A percentile compares a stretch with the other conserved stretches of the same genome.
Conservation (phyloP, 2,888 invertebrate genomes). For the Abscondita cerata region DNA sequence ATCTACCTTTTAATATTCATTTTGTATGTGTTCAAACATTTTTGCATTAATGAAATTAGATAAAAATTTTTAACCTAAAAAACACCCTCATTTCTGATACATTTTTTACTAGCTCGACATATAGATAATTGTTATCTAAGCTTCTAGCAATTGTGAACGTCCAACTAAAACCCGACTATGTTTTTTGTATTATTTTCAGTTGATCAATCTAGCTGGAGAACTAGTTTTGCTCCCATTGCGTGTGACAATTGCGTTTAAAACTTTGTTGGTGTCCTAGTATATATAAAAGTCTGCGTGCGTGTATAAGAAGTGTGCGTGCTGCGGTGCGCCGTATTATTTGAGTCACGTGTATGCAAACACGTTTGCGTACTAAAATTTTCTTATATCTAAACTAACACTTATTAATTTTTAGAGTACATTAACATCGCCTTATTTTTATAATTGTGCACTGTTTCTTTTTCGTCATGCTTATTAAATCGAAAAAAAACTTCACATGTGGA, state of each 20-base stretch:
- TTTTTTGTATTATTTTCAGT: slow-evolving; percentile 16
- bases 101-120: slow-evolving; percentile 17
- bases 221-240: slow-evolving; percentile 35
- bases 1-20: too few relatives aligned
- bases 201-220: slow-evolving; percentile 29
- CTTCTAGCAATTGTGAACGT: slow-evolving; percentile 25
- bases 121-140: slow-evolving; percentile 38
- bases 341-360: slow-evolving; percentile 35
- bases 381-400: slow-evolving; percentile 29
- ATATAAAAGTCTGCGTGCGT: slow-evolving; percentile 39
- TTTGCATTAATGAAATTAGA: not conserved
- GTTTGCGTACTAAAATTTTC: slow-evolving; percentile 33
- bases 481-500: not conserved
- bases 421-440: slow-evolving; percentile 13
- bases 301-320: slow-evolving; percentile 38
- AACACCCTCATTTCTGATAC: slow-evolving; percentile 2
- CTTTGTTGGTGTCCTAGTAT: slow-evolving; percentile 41
- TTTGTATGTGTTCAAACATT: too few relatives aligned
- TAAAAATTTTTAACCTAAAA: slow-evolving; percentile 12
- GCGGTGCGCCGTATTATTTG: slow-evolving; percentile 26
- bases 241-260: slow-evolving; percentile 42
- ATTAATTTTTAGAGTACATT: slow-evolving; percentile 21
- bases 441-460: slow-evolving; percentile 5
- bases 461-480: slow-evolving; percentile 4
- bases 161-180: slow-evolving; percentile 22